Conservation (phyloP, 2,888 invertebrate species). For the Andrena flavipes region DNA sequence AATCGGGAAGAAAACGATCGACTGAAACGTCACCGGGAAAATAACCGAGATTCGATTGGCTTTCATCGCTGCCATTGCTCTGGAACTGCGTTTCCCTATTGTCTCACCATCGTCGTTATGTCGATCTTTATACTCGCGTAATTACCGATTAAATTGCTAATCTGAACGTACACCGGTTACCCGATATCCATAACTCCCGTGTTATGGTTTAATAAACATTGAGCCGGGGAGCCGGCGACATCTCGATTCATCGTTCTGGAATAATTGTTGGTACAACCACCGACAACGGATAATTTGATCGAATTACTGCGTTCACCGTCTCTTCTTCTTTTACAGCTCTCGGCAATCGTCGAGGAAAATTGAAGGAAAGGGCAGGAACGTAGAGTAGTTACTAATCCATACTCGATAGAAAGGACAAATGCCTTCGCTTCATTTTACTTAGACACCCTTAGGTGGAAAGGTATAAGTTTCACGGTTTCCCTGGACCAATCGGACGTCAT, state of each 20-base stretch:
- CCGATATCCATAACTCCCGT: conserved; percentile 11
- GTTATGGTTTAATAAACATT: conserved; percentile 33
- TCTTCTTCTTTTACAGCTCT: too few species aligned
- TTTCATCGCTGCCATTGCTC: background rate
- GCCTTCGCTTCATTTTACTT: background rate
- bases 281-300: conserved; percentile 13
- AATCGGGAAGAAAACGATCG: background rate
- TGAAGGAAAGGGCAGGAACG: too few species aligned
- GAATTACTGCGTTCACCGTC: background rate
- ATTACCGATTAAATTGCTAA: conserved; percentile 42
- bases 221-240: background rate
- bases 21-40: background rate
- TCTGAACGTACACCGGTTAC: conserved; percentile 8
- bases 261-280: conserved; percentile 27
- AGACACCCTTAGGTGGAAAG: background rate
- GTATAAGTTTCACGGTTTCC: conserved; percentile 11
- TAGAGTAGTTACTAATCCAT: too few species aligned
- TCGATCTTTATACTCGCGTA: conserved; percentile 28
- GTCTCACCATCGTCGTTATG: background rate
- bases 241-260: background rate
- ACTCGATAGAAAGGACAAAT: too few species aligned
- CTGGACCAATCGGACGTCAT: background rate
- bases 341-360: too few species aligned
- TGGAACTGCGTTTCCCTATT: background rate
- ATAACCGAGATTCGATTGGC: background rate